phyloP scores from a whole-genome alignment of 2,113 vertebrate genomes.

The Prunella himalayana region DNA sequence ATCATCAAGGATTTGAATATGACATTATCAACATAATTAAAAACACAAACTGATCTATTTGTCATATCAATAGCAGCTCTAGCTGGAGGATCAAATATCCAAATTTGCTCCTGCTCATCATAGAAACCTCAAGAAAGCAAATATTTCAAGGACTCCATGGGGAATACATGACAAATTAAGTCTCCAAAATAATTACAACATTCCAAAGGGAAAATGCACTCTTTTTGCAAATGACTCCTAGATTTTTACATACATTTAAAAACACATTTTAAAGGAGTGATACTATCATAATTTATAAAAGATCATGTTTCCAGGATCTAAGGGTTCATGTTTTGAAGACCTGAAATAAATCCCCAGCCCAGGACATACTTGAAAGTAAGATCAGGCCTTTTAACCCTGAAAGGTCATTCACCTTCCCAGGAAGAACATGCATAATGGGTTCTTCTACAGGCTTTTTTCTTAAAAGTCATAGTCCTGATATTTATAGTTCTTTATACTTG shows the following conservation, averaged over 20 bases:
- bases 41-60: slow-evolving; percentile 40
- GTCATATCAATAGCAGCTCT: neutral
- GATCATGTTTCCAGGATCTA: neutral
- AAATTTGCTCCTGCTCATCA: slow-evolving; percentile 19
- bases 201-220: neutral
- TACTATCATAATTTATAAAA: neutral
- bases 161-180: slow-evolving; percentile 43
- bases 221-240: slow-evolving; percentile 17
- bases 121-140: slow-evolving; percentile 46
- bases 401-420: neutral
- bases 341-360: neutral
- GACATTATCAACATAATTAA: neutral
- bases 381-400: neutral
- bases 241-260: neutral
- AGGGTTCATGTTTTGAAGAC: neutral
- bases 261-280: neutral
- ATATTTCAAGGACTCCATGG: slow-evolving; percentile 38
- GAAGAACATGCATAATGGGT: neutral
- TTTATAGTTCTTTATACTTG: neutral
- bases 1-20: neutral
- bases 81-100: slow-evolving; percentile 39
- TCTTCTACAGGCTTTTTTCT: neutral
- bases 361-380: neutral
- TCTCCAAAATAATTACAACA: slow-evolving; percentile 49
- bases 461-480: neutral